A percentile compares a stretch with the other conserved stretches of the same genome.
Conservation (phyloP, 1,140 invertebrate genomes). For the Rhagoletis zephyria region DNA sequence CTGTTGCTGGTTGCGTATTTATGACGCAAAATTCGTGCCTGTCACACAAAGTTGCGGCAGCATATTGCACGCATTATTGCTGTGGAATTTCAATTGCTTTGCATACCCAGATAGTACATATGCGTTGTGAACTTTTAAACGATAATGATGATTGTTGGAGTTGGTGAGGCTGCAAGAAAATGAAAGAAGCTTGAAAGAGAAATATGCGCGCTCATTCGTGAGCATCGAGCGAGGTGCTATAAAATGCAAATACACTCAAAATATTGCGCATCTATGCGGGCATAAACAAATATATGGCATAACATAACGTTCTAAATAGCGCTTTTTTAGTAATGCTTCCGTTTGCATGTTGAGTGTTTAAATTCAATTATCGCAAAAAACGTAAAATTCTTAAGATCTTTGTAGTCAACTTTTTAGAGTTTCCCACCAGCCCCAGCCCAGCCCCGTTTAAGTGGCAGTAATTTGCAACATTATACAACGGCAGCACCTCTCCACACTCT, state of each 20-base stretch:
- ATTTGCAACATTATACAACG: background rate
- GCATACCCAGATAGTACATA: no score
- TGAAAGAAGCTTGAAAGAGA: background rate
- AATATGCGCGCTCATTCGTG: background rate
- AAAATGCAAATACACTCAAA: background rate
- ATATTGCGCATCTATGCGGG: background rate
- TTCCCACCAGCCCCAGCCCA: background rate
- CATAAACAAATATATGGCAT: background rate
- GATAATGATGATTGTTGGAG: background rate
- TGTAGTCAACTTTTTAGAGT: background rate
- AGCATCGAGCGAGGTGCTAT: background rate
- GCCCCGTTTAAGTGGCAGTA: background rate
- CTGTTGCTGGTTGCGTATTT: background rate
- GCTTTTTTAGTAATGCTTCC: background rate
- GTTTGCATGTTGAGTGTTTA: background rate
- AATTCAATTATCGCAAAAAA: constrained; percentile 26
- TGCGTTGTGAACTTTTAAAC: constrained; percentile 2
- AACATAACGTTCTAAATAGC: background rate
- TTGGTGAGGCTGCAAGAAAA: background rate
- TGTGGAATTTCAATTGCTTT: constrained; percentile 41
- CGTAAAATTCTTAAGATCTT: background rate
- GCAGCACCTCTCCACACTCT: no score
- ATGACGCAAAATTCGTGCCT: background rate
- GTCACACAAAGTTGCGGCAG: background rate
- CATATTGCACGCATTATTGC: constrained; percentile 27